Conservation (phyloP, 2,797 vertebrate species). For the Myoxocephalus aenaeus region DNA sequence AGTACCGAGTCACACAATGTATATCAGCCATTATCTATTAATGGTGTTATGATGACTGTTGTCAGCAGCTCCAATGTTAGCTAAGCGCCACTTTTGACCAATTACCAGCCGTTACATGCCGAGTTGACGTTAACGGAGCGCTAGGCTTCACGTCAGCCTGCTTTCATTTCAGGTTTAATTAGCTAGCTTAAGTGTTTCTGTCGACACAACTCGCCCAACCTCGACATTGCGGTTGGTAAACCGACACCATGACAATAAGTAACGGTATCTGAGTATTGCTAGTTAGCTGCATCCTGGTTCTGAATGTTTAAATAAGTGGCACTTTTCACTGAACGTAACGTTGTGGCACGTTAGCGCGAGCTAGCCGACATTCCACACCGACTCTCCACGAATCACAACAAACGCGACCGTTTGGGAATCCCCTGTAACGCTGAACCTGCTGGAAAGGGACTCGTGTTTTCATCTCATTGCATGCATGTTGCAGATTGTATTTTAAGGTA, state of each 20-base stretch:
- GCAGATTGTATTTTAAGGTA: not conserved
- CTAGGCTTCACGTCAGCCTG: conserved; percentile 49
- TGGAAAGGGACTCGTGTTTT: fast-evolving
- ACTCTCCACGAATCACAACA: not conserved
- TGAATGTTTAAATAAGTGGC: not conserved
- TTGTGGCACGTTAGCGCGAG: not conserved
- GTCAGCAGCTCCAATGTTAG: fast-evolving
- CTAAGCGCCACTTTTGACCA: not conserved
- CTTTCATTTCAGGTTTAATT: not conserved
- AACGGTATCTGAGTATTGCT: fast-evolving
- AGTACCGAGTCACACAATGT: not conserved
- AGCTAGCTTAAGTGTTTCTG: not conserved
- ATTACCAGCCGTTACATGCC: not conserved
- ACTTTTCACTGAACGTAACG: not conserved
- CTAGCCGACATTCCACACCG: not conserved
- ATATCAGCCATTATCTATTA: fast-evolving
- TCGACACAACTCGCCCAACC: not conserved
- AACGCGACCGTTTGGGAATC: not conserved
- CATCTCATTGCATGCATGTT: fast-evolving
- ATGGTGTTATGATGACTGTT: fast-evolving
- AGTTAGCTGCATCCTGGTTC: fast-evolving
- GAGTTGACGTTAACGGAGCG: not conserved
- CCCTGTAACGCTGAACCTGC: fast-evolving
- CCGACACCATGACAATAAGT: fast-evolving
- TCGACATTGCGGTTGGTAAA: not conserved